Evolutionary conservation across 2,113 vertebrate genomes (phyloP).

Genomic region (Dolichallabes microphthalmus): DNA sequence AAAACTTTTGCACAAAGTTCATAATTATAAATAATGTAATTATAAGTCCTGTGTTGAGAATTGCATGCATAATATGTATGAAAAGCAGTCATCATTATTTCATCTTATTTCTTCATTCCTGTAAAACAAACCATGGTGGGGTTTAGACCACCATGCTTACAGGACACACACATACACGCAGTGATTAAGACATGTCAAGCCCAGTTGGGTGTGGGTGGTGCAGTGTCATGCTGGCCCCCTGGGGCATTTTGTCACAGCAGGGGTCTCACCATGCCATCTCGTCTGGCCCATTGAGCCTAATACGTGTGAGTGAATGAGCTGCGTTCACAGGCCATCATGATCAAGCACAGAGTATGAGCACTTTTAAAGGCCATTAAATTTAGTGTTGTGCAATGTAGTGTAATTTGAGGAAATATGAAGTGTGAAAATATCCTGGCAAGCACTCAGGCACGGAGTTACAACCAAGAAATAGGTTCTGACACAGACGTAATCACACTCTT

Average conservation of each 20-base stretch:
- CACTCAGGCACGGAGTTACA: constrained; percentile 8
- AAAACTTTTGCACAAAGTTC: neutral
- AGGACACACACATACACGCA: constrained; percentile 38
- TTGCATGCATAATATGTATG: neutral
- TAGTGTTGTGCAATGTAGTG: constrained; percentile 45
- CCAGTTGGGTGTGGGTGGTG: neutral
- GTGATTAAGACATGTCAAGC: constrained; percentile 47
- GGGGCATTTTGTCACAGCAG: constrained; percentile 60
- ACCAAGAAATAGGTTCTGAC: neutral
- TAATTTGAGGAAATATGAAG: constrained; percentile 43
- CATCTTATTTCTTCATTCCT: neutral
- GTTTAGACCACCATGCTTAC: constrained; percentile 11
- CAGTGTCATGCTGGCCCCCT: constrained; percentile 37
- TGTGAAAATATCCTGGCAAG: constrained; percentile 33
- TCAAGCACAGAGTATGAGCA: constrained; percentile 30
- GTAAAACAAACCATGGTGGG: neutral
- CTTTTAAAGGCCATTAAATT: constrained; percentile 56
- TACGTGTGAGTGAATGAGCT: constrained; percentile 70
- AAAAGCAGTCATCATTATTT: constrained; percentile 22
- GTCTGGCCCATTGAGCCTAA: constrained; percentile 70
- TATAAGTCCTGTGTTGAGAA: neutral
- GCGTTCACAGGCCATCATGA: constrained; percentile 53
- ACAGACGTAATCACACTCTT: neutral
- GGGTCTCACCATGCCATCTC: constrained; percentile 62
- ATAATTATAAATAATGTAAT: too few relatives aligned